Evolutionary conservation across 2,797 vertebrate genomes (phyloP), one percentile per base, ranked within the genome.

Genomic region (Lagorchestes hirsutus): DNA sequence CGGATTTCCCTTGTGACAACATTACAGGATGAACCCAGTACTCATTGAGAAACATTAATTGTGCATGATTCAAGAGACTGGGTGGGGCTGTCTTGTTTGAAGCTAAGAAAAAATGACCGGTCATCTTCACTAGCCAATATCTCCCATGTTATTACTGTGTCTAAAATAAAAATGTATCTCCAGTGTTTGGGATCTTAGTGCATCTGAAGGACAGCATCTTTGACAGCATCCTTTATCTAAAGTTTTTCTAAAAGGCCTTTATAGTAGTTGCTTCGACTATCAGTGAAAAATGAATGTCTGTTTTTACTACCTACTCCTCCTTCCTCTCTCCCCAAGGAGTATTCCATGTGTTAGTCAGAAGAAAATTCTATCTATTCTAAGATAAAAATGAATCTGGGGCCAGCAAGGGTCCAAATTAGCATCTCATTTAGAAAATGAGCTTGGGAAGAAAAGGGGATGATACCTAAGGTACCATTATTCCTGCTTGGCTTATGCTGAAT

Each of bases 141-240:
- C 46, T 55, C 55, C 93, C 46, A 58, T 94, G 92, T 92, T 96
- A 91, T 82, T 93, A 50, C 55, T 57, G 56, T 54, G 82, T 34
- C 14, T 91, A 57, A 87, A 93, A 14, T 93, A 22, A 95, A 96
- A 96, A 92, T 55, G 3, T 92, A 91, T 92, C 93, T 95, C 91
- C 92, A 56, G 12, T 94, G 93, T 93, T 95, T 97, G 92, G 95
- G 67, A 62, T 91, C n/a, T 95, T 55, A 52, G 54, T 95, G 59
- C 87, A 90, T 95, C 94, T 94, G 92, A 92, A 91, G 90, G 93
- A 94, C 40, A 92, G 27, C 24, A 93, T 62, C 55, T 93, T 3
- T 14, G 62, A 92, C 91, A 95, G n/a, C 57, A 82, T 90, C 40
- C 90, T 97, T 97, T 95, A 95, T 92, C 57, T 94, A 90, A 95